Evolutionary conservation across 2,113 vertebrate species (phyloP), one percentile per base, ranked within the genome.

Genomic region (Myrmecophaga tridactyla): DNA sequence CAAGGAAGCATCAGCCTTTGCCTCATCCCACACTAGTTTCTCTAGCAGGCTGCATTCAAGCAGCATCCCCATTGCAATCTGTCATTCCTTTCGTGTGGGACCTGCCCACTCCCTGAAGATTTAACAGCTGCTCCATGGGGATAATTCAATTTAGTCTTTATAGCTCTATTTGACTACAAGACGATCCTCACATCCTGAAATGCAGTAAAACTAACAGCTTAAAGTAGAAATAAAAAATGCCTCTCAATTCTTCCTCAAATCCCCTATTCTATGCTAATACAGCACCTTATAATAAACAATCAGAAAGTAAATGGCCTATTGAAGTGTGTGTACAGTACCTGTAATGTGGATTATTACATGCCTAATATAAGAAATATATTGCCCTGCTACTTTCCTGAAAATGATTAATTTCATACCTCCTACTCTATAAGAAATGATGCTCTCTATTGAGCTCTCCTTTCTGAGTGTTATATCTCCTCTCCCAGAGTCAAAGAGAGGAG

Each of bases 101-200:
- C 69, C 86, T 95, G 13, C 65, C 69, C 69, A 84, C 34, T 94
- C 90, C 69, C 83, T 67, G 58, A 63, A 96, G 69, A 86, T 56
- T 94, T 83, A 92, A 53, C 56, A 95, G 83, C 73, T 95, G 58
- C 92, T 95, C 65, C 60, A 36, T 29, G 56, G 89, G 53, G 27
- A 96, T 96, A 93, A 96, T 95, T 96, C 86, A 76, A 89, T 93
- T 92, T 84, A 77, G 41, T 89, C 90, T 89, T 95, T 92, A 96
- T 86, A 87, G 78, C 75, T 94, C 0, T 0, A 89, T 96, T 92
- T 95, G 82, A 94, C 94, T 94, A 70, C 25, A 86, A 87, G 70
- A 92, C 7, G 5, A 86, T 92, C 69, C 63, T 89, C 34, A 72
- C 29, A 80, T 76, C 23, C 65, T 0, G 0, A 65, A 94, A 89